Conservation (phyloP, 2,113 vertebrate species). For the Ciconia boyciana region DNA sequence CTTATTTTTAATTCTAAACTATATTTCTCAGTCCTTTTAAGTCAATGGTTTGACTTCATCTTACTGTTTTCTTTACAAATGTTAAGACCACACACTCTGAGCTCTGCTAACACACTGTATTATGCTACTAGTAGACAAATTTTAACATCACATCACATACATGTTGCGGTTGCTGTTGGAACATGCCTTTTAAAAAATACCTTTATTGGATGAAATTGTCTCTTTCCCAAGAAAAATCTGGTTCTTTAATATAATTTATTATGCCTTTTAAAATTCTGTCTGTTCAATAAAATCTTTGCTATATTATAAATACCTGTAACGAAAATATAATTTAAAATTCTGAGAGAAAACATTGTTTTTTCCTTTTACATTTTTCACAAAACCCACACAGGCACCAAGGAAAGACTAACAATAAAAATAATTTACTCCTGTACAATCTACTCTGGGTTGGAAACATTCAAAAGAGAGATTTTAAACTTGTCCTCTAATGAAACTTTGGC, state of each 20-base stretch:
- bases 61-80: constrained; percentile 55
- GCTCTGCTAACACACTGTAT: constrained; percentile 73
- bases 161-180: constrained; percentile 63
- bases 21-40: neutral
- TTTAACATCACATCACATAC: constrained; percentile 73
- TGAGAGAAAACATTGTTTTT: constrained; percentile 64
- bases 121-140: constrained; percentile 67
- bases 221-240: constrained; percentile 72
- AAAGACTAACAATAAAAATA: constrained; percentile 73
- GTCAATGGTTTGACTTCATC: neutral
- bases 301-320: constrained; percentile 81
- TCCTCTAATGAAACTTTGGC: constrained; percentile 56
- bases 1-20: constrained; percentile 26
- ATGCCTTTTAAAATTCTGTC: constrained; percentile 73
- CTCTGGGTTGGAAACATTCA: constrained; percentile 74
- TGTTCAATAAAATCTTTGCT: constrained; percentile 75
- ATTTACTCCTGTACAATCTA: constrained; percentile 59
- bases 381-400: constrained; percentile 71
- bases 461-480: constrained; percentile 51
- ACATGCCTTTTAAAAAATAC: constrained; percentile 78
- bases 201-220: constrained; percentile 76
- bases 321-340: constrained; percentile 81
- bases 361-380: constrained; percentile 75
- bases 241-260: constrained; percentile 77
- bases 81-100: constrained; percentile 65